Evolutionary conservation across 2,888 invertebrate species (phyloP), one percentile per base, ranked within the genome.

Genomic region (Andrena haemorrhoa): DNA sequence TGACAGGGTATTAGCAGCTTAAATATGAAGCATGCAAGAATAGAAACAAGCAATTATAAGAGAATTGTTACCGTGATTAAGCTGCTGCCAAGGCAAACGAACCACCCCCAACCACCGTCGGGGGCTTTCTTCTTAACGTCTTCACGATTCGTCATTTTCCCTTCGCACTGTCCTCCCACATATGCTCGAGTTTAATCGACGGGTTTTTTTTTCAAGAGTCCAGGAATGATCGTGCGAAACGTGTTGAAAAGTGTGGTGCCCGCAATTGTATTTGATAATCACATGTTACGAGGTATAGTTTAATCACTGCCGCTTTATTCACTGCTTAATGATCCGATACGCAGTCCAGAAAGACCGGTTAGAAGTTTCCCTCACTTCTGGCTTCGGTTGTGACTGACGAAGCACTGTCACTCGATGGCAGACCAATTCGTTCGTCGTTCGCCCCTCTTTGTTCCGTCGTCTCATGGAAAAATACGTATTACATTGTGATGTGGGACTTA

Each of bases 51-150:
- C n/a, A 63, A 31, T 41, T 51, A 20, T 2, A 64, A 3, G 69
- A 35, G 5, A 97, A 63, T 47, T n/a, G 51, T 97, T 94, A 97
- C 97, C 95, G 97, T 97, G 89, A 97, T 97, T 92, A 97, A 94
- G 94, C 97, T 97, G 90, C 97, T 97, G 91, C 97, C 97, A 85
- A 97, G 95, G 89, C 97, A 97, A 84, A 97, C 97, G 94, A 97
- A 95, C 98, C 97, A 98, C 79, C 97, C 97, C 97, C 97, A 97
- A 79, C 97, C 97, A 74, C 97, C 97, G 93, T 97, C 97, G 68
- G 97, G 97, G 53, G 97, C 96, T 89, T 97, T 86, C 16, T 75
- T 72, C 8, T 80, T 85, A 6, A 31, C 69, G 2, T 83, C 71
- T 7, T 79, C 72, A 5, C 70, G 31, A n/a, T 68, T 65, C 60